Evolutionary conservation across 35 echinoderm and acorn worm genomes (phyloP).

Genomic region (Anneissia japonica): DNA sequence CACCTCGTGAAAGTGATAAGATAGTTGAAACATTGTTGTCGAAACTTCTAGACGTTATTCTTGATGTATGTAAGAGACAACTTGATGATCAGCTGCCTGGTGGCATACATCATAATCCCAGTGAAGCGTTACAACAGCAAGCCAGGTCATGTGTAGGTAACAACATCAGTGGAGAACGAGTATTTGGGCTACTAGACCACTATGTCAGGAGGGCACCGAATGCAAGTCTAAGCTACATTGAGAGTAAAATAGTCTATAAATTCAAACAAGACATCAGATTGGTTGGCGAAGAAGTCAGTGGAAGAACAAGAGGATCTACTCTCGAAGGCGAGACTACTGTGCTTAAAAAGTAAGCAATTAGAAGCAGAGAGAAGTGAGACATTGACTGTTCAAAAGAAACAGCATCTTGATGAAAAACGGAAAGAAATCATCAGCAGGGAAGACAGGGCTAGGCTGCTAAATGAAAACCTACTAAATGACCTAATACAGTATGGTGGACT

Average conservation of each 20-base stretch:
- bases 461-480: slow-evolving; percentile 2
- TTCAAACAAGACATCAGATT: background rate
- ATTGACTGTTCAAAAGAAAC: background rate
- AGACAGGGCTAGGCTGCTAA: background rate
- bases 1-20: background rate
- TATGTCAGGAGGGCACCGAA: no score
- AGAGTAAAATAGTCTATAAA: background rate
- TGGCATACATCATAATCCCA: background rate
- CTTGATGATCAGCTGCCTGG: slow-evolving; percentile 6
- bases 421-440: background rate
- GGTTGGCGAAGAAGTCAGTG: background rate
- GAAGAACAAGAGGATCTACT: background rate
- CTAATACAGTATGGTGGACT: slow-evolving; percentile 6
- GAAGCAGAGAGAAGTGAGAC: background rate
- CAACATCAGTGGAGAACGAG: slow-evolving; percentile 26
- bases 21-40: background rate
- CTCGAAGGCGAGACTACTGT: background rate
- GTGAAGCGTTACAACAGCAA: background rate
- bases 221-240: background rate
- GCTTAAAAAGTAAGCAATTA: no score
- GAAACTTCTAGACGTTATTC: background rate
- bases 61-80: background rate
- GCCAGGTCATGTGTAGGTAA: background rate
- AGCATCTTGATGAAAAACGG: background rate
- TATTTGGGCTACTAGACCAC: background rate